A percentile compares a stretch with the other conserved stretches of the same genome.
phyloP scores from a whole-genome alignment of 1,140 invertebrate genomes.

The Anadara kagoshimensis region DNA sequence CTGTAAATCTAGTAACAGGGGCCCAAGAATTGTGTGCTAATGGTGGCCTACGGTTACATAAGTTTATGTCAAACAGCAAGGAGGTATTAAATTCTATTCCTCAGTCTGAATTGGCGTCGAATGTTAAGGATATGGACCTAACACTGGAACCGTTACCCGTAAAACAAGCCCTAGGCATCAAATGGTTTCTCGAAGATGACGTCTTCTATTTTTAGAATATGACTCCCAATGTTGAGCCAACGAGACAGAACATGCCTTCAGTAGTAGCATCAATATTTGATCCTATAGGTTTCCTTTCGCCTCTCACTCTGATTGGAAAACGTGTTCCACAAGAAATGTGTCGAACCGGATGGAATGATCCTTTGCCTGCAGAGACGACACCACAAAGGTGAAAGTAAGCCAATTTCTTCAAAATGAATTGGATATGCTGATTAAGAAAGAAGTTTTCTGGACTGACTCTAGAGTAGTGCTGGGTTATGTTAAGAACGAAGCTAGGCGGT shows the following conservation, averaged over 20 bases:
- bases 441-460: conserved; percentile 32
- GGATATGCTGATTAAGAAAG: background rate
- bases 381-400: conserved; percentile 19
- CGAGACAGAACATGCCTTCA: conserved; percentile 41
- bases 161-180: conserved; percentile 24
- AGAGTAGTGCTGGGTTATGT: conserved; percentile 33
- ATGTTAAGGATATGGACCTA: conserved; percentile 24
- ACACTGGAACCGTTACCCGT: conserved; percentile 23
- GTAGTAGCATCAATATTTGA: conserved; percentile 18
- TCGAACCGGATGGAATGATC: conserved; percentile 40
- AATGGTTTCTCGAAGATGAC: conserved; percentile 3
- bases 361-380: conserved; percentile 31
- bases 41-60: conserved; percentile 36
- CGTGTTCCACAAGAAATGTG: conserved; percentile 41
- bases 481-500: too few relatives aligned
- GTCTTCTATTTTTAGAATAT: conserved; percentile 52
- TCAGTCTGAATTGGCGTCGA: conserved; percentile 9
- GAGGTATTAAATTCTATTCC: conserved; percentile 24
- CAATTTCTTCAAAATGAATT: conserved; percentile 28
- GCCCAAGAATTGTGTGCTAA: conserved; percentile 17
- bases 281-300: too few relatives aligned
- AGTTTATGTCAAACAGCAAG: conserved; percentile 35
- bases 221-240: conserved; percentile 41
- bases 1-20: conserved; percentile 14
- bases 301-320: too few relatives aligned